Evolutionary conservation across 2,797 vertebrate species (phyloP).

Genomic region (Gorsachius magnificus): DNA sequence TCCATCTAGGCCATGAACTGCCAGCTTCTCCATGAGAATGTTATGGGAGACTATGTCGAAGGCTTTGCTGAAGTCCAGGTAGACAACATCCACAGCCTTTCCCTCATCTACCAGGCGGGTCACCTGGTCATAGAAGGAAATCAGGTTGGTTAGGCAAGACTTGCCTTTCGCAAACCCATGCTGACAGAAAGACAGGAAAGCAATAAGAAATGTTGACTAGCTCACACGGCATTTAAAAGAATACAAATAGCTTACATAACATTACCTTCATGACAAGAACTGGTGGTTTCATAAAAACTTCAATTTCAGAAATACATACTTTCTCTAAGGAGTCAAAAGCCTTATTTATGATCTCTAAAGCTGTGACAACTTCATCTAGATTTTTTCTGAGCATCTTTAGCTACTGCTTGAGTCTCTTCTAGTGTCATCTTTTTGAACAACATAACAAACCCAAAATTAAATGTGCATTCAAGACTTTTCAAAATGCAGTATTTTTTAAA

Average conservation of each 20-base stretch:
- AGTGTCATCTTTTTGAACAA: constrained; percentile 85
- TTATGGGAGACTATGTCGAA: too few relatives aligned
- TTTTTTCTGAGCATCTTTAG: constrained; percentile 84
- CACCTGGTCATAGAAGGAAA: too few relatives aligned
- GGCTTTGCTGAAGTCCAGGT: too few relatives aligned
- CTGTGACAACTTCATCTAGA: constrained; percentile 84
- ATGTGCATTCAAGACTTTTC: background rate
- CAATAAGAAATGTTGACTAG: background rate
- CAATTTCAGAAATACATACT: constrained; percentile 87
- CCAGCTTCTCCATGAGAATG: too few relatives aligned
- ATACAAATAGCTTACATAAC: constrained; percentile 85
- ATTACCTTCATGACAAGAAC: constrained; percentile 86
- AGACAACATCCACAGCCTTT: too few relatives aligned
- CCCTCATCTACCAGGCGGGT: too few relatives aligned
- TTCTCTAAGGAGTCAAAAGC: constrained; percentile 86
- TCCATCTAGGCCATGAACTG: too few relatives aligned
- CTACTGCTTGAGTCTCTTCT: constrained; percentile 85
- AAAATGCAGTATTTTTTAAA: background rate
- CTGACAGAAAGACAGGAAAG: background rate
- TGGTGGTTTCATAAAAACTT: constrained; percentile 87
- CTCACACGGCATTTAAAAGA: constrained; percentile 84
- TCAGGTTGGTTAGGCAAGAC: too few relatives aligned
- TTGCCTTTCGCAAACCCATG: too few relatives aligned
- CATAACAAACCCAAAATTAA: constrained; percentile 75
- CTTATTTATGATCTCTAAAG: constrained; percentile 81